Evolutionary conservation across 2,113 vertebrate species (phyloP).

Genomic region (Oncorhynchus masou): DNA sequence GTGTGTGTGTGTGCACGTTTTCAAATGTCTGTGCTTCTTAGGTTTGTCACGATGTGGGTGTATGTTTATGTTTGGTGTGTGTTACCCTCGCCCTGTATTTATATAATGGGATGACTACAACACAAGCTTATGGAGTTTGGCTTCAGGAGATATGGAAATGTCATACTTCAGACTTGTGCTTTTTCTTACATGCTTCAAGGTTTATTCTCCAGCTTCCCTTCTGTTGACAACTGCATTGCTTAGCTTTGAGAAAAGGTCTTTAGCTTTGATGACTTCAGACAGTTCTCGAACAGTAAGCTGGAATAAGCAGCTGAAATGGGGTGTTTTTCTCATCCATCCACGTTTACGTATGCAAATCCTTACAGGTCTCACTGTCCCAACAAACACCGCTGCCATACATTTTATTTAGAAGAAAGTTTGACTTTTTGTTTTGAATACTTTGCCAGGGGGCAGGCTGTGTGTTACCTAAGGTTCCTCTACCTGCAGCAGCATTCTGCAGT

Average conservation of each 20-base stretch:
- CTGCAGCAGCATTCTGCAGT: too few relatives aligned
- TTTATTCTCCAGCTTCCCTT: background rate
- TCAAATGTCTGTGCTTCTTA: too few relatives aligned
- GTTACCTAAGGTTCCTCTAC: too few relatives aligned
- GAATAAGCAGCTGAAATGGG: background rate
- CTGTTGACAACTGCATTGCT: background rate
- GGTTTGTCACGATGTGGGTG: too few relatives aligned
- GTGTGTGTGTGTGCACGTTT: background rate
- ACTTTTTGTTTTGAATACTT: slow-evolving; percentile 2
- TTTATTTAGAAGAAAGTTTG: background rate
- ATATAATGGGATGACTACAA: background rate
- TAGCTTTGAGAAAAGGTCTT: background rate
- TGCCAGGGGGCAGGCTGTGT: background rate
- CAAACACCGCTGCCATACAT: background rate
- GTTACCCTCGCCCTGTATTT: too few relatives aligned
- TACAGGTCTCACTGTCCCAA: background rate
- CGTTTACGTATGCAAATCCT: background rate
- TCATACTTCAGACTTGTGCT: background rate
- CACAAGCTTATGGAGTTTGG: background rate
- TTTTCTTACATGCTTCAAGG: slow-evolving; percentile 1
- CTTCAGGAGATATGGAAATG: background rate
- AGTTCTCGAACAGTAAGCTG: background rate
- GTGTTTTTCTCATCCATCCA: background rate
- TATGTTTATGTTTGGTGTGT: background rate
- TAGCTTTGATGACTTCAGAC: slow-evolving; percentile 1